Evolutionary conservation across 2,797 vertebrate genomes (phyloP), one percentile per base, ranked within the genome.

Genomic region (Etheostoma nigrum): DNA sequence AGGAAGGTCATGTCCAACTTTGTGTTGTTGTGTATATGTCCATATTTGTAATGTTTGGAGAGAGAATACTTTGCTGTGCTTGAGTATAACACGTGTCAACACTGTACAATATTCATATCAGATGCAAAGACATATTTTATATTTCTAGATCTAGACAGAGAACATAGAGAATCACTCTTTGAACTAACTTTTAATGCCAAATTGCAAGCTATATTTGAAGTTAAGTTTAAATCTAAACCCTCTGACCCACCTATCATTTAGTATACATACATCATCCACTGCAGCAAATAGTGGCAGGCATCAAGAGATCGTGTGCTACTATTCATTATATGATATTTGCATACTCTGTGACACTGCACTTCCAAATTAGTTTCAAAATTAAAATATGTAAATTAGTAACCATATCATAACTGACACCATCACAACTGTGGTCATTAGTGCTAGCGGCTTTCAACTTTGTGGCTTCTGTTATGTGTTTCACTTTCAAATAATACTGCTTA

Each of bases 351-450:
- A 88, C 84, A 88, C 74, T 78, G 81, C 82, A 86, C 85, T 88
- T 88, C 71, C 68, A 88, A 91, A 91, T 91, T 89, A 86, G 79
- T 86, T 91, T 90, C 63, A 86, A 85, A 89, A 92, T 92, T 89
- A 90, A 90, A 91, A 90, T 90, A 88, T 92, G 86, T 75, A 91
- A 88, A 92, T 89, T 59, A 82, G 70, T 45, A 51, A 66, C 58
- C 66, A 64, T 71, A 91, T 85, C 84, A 83, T 84, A 65, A 88
- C 76, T 89, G 79, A 89, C 19, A 62, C 69, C 81, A 84, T 82
- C 80, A 65, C 59, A 70, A 44, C 67, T 59, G 52, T 21, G 74
- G 79, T 69, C 78, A 81, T 83, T 81, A 79, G 79, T 19, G 54
- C 65, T 30, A 5, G 18, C 6, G 12, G 61, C 19, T 83, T 62